phyloP scores from a whole-genome alignment of 1,140 invertebrate species.

The Ceratosolen fusciceps region DNA sequence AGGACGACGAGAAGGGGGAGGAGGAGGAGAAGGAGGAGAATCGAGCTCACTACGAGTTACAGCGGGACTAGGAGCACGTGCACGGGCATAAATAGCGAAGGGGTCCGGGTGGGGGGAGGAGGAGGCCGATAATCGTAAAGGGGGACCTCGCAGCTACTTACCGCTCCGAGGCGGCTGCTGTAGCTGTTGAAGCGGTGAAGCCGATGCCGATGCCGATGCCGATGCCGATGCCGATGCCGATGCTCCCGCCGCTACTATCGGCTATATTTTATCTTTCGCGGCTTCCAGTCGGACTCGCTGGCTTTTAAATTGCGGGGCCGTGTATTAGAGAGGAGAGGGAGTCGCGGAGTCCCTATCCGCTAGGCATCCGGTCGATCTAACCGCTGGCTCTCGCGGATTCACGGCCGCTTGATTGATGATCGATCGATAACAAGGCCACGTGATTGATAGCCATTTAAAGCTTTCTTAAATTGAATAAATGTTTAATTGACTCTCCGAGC shows the following conservation, averaged over 20 bases:
- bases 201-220: too few species aligned
- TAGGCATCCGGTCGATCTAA: neutral
- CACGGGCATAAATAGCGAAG: neutral
- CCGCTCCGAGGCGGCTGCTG: too few species aligned
- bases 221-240: too few species aligned
- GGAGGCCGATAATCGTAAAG: neutral
- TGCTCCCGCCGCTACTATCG: neutral
- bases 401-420: constrained; percentile 8
- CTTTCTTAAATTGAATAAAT: constrained; percentile 34
- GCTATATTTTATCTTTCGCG: neutral
- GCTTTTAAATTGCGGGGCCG: neutral
- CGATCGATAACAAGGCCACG: constrained; percentile 16
- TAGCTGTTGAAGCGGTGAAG: neutral
- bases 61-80: neutral
- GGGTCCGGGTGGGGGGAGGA: neutral
- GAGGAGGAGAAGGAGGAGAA: too few species aligned
- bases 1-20: too few species aligned
- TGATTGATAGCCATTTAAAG: constrained; percentile 47
- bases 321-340: neutral
- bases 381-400: too few species aligned
- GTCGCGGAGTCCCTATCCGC: neutral
- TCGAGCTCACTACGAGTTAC: too few species aligned
- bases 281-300: neutral
- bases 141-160: constrained; percentile 6
- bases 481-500: constrained; percentile 32